Base-by-base conservation (phyloP, 1,140 invertebrate genomes). In the Charaxes varanes region DNA sequence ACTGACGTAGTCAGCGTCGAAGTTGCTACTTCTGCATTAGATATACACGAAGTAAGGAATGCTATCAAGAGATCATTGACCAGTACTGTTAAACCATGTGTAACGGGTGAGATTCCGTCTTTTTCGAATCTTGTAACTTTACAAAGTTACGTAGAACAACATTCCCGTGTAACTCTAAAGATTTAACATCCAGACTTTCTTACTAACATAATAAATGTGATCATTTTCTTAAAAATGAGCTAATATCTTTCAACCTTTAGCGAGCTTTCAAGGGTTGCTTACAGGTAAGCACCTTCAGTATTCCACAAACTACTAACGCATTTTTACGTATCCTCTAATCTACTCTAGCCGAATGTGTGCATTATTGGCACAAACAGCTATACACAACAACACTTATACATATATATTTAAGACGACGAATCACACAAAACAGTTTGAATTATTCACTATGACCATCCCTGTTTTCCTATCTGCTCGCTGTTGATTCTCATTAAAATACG, bases 401-500 rank as follows among this genome's bases (percentile, higher is more conserved):
- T 76, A 79, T 65, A 48, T 72, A 69, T n/a, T n/a, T n/a, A n/a
- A n/a, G n/a, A n/a, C n/a, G 69, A 72, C 64, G 51, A 77, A 67
- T 65, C 71, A 78, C 71, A 78, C 66, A 65, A 73, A 73, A 77
- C 71, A 68, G 65, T 61, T 71, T 64, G 61, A 69, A 62, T 66
- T 60, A 66, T 69, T 76, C 56, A 70, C 57, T 73, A 63, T 73
- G 67, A 69, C 68, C 76, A 72, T 83, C 79, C 79, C 79, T 83
- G 79, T 83, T 80, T 80, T 73, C 76, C 76, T 79, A 78, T 55
- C 74, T 81, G 70, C 67, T 78, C 72, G 70, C 79, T 73, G 73
- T 80, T 63, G 63, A 57, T 55, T 65, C 62, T 74, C 49, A 67
- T 70, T 74, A 69, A 53, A 67, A 63, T 73, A 82, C 67, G 46